Base-by-base conservation (phyloP, 2,113 vertebrate species). In the Halichoerus grypus region DNA sequence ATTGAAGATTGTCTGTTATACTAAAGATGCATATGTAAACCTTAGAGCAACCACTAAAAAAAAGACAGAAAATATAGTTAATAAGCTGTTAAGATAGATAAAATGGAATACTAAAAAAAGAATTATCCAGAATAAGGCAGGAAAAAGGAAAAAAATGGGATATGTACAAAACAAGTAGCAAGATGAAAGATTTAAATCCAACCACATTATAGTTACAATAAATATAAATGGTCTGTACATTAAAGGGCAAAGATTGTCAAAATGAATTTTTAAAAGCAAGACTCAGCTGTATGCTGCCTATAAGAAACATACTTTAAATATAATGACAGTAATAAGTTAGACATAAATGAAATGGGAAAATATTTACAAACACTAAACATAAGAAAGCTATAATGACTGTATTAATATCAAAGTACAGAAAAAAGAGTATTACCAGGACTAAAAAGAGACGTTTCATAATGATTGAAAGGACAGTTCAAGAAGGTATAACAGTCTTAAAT, bases 301-400 rank as follows among this genome's bases (percentile, higher is more conserved):
- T 7, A 80, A 89, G 77, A 83, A 83, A 96, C 12, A 59, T 57
- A 33, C 36, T 93, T 88, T 93, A 81, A 94, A 49, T 94, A 39
- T n/a, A 93, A 36, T 91, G n/a, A 65, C n/a, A 86, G 4, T 74
- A 21, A 65, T 63, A 79, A 82, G 26, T 28, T 85, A 79, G 79
- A 72, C 36, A 69, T 63, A 49, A 94, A 71, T 67, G 12, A 89
- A 15, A 67, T 61, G 26, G n/a, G 24, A 72, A 85, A 61, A 88
- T 86, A 77, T 69, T 79, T 85, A 49, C 51, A 90, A 84, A 46
- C 12, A 49, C 31, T 79, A 59, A 96, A 53, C 9, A 31, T 86
- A 87, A 51, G 39, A 59, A 85, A 79, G 39, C 21, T 85, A 7
- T 93, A 76, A 33, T 49, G 14, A 77, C 14, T 42, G 3, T n/a